These are phyloP conservation scores for Ooceraea biroi DNA, from an alignment of 1,140 invertebrate species.

Conservation along the genomic window DNA sequence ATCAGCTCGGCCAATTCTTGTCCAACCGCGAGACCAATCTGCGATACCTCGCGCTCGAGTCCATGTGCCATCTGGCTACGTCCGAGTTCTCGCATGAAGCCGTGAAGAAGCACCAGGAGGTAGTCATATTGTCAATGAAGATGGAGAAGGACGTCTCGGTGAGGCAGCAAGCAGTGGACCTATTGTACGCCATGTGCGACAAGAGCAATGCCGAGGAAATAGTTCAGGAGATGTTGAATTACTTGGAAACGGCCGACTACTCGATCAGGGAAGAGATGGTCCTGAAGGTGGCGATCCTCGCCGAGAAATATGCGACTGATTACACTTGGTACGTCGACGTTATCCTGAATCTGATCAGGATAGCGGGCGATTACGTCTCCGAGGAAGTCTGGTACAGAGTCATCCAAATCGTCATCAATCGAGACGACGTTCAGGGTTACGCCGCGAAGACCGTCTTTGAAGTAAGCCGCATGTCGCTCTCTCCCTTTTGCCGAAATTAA, in stretches of 20 bases:
- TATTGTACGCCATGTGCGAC: conserved; percentile 99
- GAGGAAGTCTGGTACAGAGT: conserved; percentile 99
- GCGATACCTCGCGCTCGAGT: conserved; percentile 98
- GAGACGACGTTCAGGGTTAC: conserved; percentile 99
- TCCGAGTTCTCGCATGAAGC: conserved; percentile 99
- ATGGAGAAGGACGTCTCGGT: conserved; percentile 99
- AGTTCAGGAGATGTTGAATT: conserved; percentile 99
- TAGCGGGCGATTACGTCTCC: conserved; percentile 99
- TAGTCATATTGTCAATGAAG: conserved; percentile 99
- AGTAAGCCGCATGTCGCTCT: conserved; percentile 78
- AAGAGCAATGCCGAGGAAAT: conserved; percentile 99
- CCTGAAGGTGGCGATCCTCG: conserved; percentile 99
- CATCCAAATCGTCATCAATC: conserved; percentile 99
- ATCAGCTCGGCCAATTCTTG: conserved; percentile 99
- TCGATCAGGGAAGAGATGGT: conserved; percentile 99
- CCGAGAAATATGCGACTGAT: conserved; percentile 99
- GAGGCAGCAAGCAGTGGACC: conserved; percentile 98
- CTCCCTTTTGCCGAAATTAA: neutral
- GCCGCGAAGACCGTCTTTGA: conserved; percentile 99
- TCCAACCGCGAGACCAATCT: conserved; percentile 99
- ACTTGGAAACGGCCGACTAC: conserved; percentile 99
- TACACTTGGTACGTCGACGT: conserved; percentile 99
- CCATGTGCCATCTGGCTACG: conserved; percentile 99
- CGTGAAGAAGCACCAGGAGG: conserved; percentile 99
- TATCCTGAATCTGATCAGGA: conserved; percentile 99